These are phyloP conservation scores for Heterodera carotae DNA, from an alignment of 1,140 invertebrate genomes.

Conservation along the genomic window DNA sequence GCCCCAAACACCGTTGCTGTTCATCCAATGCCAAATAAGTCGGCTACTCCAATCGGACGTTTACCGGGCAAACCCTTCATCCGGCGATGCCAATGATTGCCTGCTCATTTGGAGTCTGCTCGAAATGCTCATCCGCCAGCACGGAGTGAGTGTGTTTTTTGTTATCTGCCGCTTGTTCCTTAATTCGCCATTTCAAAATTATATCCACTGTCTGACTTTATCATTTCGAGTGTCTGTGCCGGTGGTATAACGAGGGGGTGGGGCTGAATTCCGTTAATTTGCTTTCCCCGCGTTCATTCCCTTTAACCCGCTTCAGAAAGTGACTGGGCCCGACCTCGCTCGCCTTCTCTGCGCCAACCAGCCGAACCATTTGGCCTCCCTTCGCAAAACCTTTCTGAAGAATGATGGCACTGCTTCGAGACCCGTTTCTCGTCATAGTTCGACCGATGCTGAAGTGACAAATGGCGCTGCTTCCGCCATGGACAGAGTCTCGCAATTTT, in stretches of 20 bases:
- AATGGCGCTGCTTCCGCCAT: conserved; percentile 37
- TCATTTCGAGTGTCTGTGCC: background rate
- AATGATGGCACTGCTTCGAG: background rate
- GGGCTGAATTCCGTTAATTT: too few species aligned
- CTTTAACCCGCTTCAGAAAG: conserved; percentile 49
- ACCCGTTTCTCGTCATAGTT: conserved; percentile 22
- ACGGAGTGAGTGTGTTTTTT: conserved; percentile 38
- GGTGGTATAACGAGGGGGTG: too few species aligned
- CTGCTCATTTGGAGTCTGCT: conserved; percentile 53
- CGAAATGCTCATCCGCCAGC: conserved; percentile 51
- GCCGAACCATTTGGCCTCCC: background rate
- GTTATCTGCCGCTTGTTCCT: too few species aligned
- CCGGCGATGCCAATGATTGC: conserved; percentile 55
- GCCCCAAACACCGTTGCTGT: conserved; percentile 46
- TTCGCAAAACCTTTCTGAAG: conserved; percentile 22
- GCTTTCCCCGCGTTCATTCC: too few species aligned
- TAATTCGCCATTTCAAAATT: background rate
- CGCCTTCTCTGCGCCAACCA: conserved; percentile 35
- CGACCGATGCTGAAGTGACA: conserved; percentile 4
- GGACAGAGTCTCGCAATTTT: conserved; percentile 43
- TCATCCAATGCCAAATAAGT: conserved; percentile 53
- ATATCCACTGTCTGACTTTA: background rate
- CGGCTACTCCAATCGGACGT: conserved; percentile 47
- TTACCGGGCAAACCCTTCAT: conserved; percentile 49
- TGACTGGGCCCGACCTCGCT: conserved; percentile 57